These are phyloP conservation scores for Drosophila meridionalis DNA, from an alignment of 2,888 invertebrate species.

Conservation along the genomic window DNA sequence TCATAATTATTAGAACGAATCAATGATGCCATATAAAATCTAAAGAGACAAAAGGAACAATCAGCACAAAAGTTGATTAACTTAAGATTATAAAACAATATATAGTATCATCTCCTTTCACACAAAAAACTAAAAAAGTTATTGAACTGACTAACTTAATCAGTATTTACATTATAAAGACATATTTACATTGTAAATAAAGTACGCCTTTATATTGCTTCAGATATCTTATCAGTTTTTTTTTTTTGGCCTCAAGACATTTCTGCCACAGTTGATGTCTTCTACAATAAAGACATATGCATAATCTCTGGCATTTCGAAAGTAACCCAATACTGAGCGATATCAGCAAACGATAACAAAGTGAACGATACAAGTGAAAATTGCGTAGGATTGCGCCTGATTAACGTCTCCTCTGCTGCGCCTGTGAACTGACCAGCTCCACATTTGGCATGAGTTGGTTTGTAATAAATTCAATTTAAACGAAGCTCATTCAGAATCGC, in stretches of 20 bases:
- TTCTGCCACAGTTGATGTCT: not conserved
- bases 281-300: not conserved
- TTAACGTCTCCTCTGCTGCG: constrained; percentile 14
- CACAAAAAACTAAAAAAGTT: not conserved
- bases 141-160: not conserved
- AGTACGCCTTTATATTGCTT: not conserved
- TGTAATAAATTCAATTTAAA: constrained; percentile 64
- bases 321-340: constrained; percentile 16
- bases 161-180: not conserved
- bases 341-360: constrained; percentile 32
- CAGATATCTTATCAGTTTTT: constrained; percentile 4
- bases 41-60: too few species aligned
- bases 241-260: not conserved
- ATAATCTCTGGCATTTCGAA: constrained; percentile 12
- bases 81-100: too few species aligned
- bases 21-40: not conserved
- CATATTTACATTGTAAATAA: not conserved
- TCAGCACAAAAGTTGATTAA: too few species aligned
- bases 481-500: constrained; percentile 60
- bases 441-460: constrained; percentile 14
- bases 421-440: constrained; percentile 27
- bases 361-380: constrained; percentile 37
- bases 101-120: not conserved
- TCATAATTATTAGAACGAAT: not conserved
- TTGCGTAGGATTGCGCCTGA: constrained; percentile 47